These are phyloP conservation scores for Thryonomys swinderianus DNA, from an alignment of 2,113 vertebrate species.

Conservation along the genomic window DNA sequence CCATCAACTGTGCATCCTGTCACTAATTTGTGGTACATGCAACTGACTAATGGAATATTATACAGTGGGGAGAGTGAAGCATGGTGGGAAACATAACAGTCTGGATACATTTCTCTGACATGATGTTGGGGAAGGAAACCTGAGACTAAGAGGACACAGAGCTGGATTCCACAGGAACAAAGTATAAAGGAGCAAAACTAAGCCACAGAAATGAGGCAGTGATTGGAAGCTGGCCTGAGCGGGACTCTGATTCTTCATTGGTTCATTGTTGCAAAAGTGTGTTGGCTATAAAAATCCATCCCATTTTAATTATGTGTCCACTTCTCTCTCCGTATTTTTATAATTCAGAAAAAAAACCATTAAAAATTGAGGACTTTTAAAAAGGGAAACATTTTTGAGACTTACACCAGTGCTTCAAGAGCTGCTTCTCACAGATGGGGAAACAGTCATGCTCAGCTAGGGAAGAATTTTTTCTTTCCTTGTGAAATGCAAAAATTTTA, in stretches of 20 bases:
- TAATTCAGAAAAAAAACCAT: slow-evolving; percentile 16
- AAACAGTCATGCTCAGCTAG: slow-evolving; percentile 38
- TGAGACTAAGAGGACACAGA: no score
- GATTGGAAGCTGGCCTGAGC: rapidly evolving
- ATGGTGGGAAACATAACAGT: not conserved
- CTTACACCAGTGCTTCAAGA: slow-evolving; percentile 43
- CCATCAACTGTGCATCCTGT: not conserved
- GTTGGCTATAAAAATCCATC: not conserved
- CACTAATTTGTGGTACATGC: not conserved
- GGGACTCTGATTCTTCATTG: not conserved
- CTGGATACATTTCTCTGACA: not conserved
- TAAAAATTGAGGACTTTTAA: slow-evolving; percentile 53
- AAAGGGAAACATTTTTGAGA: slow-evolving; percentile 57
- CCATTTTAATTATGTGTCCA: not conserved
- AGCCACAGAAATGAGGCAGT: not conserved
- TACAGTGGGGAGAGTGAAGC: not conserved
- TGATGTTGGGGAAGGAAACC: not conserved
- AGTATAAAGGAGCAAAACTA: not conserved
- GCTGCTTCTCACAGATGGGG: slow-evolving; percentile 67
- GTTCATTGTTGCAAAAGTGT: not conserved
- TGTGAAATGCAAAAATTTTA: slow-evolving; percentile 68
- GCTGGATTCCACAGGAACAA: not conserved
- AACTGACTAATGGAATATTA: not conserved
- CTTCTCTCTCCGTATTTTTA: not conserved
- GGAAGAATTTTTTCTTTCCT: slow-evolving; percentile 6